Percentiles rank a stretch among this genome's conserved stretches.
Evolutionary conservation across 2,797 vertebrate species (phyloP).

Genomic region (Sebastes diaconus): DNA sequence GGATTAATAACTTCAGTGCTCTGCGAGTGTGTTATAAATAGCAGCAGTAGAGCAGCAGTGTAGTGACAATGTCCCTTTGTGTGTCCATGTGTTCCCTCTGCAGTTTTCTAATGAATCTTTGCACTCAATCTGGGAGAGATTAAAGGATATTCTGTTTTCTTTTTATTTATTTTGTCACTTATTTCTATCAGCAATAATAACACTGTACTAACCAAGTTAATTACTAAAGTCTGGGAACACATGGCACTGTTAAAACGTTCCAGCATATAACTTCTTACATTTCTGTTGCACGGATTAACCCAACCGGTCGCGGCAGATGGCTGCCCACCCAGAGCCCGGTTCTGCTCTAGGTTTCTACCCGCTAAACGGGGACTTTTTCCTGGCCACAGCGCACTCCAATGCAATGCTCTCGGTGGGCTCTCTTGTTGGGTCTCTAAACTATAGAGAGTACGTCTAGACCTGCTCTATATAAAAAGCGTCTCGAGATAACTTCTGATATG

Average conservation of each 20-base stretch:
- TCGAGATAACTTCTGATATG: too few species aligned
- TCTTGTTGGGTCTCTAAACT: too few species aligned
- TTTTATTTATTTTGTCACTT: not conserved
- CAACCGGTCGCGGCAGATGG: too few species aligned
- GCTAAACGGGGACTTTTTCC: too few species aligned
- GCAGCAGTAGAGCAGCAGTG: not conserved
- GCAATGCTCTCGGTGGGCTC: too few species aligned
- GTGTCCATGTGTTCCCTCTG: not conserved
- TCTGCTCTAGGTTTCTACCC: too few species aligned
- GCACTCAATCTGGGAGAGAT: not conserved
- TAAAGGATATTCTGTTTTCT: not conserved
- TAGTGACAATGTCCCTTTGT: not conserved
- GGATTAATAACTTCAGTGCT: constrained; percentile 30
- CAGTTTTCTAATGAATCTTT: not conserved
- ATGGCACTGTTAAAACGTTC: not conserved
- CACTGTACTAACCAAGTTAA: not conserved
- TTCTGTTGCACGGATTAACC: not conserved
- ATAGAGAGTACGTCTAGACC: too few species aligned
- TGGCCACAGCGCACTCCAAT: too few species aligned
- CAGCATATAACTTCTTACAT: not conserved
- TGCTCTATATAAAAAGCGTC: too few species aligned
- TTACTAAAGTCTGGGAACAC: not conserved
- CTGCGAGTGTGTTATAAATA: not conserved
- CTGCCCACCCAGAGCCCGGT: too few species aligned
- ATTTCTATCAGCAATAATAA: not conserved